Percentiles rank a stretch among this genome's conserved stretches.
Conservation (phyloP, 2,888 invertebrate species). For the Clepsis dumicolana region DNA sequence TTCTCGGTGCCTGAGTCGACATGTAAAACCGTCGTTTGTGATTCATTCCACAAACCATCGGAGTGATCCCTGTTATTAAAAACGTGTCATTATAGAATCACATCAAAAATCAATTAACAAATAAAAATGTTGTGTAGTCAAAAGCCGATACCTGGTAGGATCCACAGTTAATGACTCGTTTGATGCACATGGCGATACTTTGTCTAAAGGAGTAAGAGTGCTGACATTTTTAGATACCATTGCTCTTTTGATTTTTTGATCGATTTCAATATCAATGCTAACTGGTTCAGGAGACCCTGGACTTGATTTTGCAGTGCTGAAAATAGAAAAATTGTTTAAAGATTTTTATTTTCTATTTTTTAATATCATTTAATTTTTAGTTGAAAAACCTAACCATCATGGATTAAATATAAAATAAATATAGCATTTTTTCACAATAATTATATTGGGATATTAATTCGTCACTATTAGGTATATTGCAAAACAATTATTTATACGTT, state of each 20-base stretch:
- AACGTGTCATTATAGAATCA: not conserved
- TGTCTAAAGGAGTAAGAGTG: slow-evolving; percentile 78
- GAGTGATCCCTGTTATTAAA: slow-evolving; percentile 89
- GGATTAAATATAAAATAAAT: too few species aligned
- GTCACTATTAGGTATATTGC: not conserved
- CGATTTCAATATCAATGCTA: slow-evolving; percentile 58
- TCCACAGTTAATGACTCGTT: slow-evolving; percentile 94
- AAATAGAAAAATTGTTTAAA: slow-evolving; percentile 49
- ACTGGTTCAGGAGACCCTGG: slow-evolving; percentile 87
- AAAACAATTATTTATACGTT: not conserved
- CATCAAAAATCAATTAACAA: slow-evolving; percentile 5
- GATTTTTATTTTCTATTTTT: not conserved
- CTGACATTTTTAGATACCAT: slow-evolving; percentile 68
- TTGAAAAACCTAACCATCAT: not conserved
- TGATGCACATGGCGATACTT: slow-evolving; percentile 91
- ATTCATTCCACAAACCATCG: slow-evolving; percentile 96
- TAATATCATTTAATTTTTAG: not conserved
- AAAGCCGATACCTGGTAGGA: slow-evolving; percentile 78
- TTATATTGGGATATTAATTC: not conserved
- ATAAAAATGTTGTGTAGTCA: slow-evolving; percentile 12
- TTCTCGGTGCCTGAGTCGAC: slow-evolving; percentile 90
- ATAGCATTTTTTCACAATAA: not conserved
- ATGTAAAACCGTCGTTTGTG: slow-evolving; percentile 93
- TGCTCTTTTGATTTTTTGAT: slow-evolving; percentile 67
- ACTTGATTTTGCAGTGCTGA: slow-evolving; percentile 87